Percentiles rank a stretch among this genome's conserved stretches.
Evolutionary conservation across 2,888 invertebrate genomes (phyloP).

Genomic region (Thymelicus acteon): DNA sequence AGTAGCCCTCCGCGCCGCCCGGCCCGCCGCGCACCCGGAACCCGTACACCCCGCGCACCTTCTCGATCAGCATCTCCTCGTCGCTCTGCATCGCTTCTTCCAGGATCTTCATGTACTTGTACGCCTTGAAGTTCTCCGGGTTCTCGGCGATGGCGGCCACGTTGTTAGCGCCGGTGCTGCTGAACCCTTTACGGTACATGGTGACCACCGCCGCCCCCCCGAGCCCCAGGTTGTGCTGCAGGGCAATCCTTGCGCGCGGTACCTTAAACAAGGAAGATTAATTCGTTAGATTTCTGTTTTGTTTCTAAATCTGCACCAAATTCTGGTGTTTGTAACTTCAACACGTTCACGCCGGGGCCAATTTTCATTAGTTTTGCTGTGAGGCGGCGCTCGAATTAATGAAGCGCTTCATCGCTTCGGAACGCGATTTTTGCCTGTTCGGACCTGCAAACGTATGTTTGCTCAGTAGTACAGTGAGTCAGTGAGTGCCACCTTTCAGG

Average conservation of each 20-base stretch:
- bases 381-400: no score
- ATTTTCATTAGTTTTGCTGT: no score
- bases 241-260: conserved; percentile 90
- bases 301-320: no score
- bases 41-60: conserved; percentile 94
- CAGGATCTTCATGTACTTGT: conserved; percentile 91
- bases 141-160: conserved; percentile 73
- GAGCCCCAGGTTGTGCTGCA: conserved; percentile 98
- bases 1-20: conserved; percentile 92
- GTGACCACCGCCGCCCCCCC: conserved; percentile 98
- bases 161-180: conserved; percentile 72
- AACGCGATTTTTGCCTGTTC: no score
- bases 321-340: no score
- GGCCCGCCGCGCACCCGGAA: conserved; percentile 94
- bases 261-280: conserved; percentile 80
- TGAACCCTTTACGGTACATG: conserved; percentile 95
- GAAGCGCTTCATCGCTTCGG: no score
- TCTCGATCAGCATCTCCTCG: conserved; percentile 91
- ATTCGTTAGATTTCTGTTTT: no score
- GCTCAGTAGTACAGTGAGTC: no score
- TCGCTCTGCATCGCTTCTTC: conserved; percentile 92
- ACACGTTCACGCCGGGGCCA: no score
- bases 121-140: conserved; percentile 90
- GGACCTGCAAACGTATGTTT: no score
- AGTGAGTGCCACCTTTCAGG: no score